phyloP scores from a whole-genome alignment of 2,113 vertebrate species.

The Ascaphus truei region DNA sequence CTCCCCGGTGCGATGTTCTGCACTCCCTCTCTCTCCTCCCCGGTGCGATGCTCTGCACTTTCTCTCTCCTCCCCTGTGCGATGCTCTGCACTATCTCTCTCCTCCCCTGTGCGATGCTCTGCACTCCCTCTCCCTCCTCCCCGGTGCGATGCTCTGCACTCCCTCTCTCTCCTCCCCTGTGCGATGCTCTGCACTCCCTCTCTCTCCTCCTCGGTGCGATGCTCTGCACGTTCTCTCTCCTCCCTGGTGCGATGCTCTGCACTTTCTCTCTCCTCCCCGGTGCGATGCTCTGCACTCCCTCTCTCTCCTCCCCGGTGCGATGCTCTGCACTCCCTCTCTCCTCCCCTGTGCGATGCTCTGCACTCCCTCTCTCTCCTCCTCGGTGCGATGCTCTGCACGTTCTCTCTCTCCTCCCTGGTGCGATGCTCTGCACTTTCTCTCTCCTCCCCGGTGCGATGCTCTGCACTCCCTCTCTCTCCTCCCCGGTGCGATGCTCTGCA shows the following conservation, averaged over 20 bases:
- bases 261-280: neutral
- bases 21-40: neutral
- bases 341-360: neutral
- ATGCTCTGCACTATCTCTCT: neutral
- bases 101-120: no score
- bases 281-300: neutral
- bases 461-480: neutral
- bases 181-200: neutral
- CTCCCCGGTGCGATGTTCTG: no score
- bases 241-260: neutral
- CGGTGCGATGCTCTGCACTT: neutral
- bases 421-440: neutral
- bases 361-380: neutral
- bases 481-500: neutral
- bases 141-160: neutral
- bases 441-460: neutral
- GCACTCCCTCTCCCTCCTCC: neutral
- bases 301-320: no score
- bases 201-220: no score
- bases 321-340: neutral
- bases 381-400: neutral
- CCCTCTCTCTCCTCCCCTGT: neutral
- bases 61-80: neutral
- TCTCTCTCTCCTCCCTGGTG: no score
- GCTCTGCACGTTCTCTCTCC: neutral